Evolutionary conservation across 1,140 invertebrate species (phyloP), one percentile per base, ranked within the genome.

Genomic region (Gryllus bimaculatus): DNA sequence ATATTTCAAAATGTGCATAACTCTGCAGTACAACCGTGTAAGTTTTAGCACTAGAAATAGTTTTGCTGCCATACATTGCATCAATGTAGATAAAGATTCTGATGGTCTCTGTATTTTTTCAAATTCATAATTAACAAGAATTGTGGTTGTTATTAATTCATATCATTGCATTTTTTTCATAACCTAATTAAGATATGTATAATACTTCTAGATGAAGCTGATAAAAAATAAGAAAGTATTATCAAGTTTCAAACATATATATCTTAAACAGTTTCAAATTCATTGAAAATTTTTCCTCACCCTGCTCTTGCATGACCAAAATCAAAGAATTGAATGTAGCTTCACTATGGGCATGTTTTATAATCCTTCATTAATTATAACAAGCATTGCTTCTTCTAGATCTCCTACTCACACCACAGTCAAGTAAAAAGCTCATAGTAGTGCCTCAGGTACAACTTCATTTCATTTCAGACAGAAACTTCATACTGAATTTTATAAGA

Each of bases 311-410:
- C 86, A 85, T 91, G 87, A 54, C 87, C 89, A 89, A 83, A 77
- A 91, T 88, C 18, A 92, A 85, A 77, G 87, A 85, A 82, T 89
- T 89, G 82, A 91, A 91, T 54, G 90, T 85, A 79, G 82, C 83
- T 83, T 91, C 89, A 82, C 88, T 89, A 90, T 85, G 39, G 88
- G 85, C 18, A 90, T 80, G 8, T 85, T 83, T 80, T n/a, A n/a
- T 86, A 83, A 21, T 85, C 81, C 82, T 91, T 91, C 89, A 92
- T 91, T 79, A 86, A 86, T 85, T 54, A 92, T 85, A 8, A 91
- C 87, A 82, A 88, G 86, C 39, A 86, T 87, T 20, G 90, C 88
- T 82, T 89, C 87, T 79, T 89, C 86, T 21, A 91, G 84, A 83
- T 91, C 88, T 48, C 90, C 91, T 8, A 83, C 83, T 86, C n/a